Conservation (phyloP, 2,888 invertebrate species). For the Nemapogon koenigi region DNA sequence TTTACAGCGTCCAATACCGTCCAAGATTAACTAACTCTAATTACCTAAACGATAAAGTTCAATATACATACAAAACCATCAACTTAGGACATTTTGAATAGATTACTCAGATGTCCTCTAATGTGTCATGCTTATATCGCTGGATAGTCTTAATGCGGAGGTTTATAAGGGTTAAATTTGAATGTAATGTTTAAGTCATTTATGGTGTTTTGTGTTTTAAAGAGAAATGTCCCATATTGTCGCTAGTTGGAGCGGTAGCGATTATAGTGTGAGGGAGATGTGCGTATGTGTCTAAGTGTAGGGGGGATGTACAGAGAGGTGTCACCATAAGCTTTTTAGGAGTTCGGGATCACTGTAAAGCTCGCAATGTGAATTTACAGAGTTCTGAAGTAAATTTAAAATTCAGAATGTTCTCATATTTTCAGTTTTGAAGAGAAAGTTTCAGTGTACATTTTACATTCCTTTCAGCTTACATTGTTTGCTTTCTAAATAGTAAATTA, state of each 20-base stretch:
- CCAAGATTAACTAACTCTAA: background rate
- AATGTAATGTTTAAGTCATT: background rate
- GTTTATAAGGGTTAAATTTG: background rate
- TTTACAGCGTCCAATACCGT: constrained; percentile 37
- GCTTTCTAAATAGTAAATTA: too few species aligned
- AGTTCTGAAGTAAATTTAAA: too few species aligned
- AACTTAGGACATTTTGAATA: constrained; percentile 28
- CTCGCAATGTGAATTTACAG: constrained; percentile 35
- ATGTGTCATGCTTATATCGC: constrained; percentile 39
- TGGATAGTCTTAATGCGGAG: constrained; percentile 1
- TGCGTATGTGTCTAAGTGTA: constrained; percentile 27
- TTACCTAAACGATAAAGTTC: background rate
- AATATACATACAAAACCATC: background rate
- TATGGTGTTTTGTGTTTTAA: background rate
- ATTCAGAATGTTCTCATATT: too few species aligned
- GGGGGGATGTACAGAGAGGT: constrained; percentile 49
- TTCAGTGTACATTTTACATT: too few species aligned
- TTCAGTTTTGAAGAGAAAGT: too few species aligned
- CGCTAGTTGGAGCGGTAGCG: constrained; percentile 43
- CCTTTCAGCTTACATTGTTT: too few species aligned
- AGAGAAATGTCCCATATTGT: constrained; percentile 9
- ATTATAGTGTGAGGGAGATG: constrained; percentile 50
- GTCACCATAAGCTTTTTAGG: constrained; percentile 58
- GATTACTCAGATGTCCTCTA: constrained; percentile 45
- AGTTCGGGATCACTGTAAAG: constrained; percentile 43